phyloP scores from a whole-genome alignment of 2,888 invertebrate species.

The Frankliniella fusca region DNA sequence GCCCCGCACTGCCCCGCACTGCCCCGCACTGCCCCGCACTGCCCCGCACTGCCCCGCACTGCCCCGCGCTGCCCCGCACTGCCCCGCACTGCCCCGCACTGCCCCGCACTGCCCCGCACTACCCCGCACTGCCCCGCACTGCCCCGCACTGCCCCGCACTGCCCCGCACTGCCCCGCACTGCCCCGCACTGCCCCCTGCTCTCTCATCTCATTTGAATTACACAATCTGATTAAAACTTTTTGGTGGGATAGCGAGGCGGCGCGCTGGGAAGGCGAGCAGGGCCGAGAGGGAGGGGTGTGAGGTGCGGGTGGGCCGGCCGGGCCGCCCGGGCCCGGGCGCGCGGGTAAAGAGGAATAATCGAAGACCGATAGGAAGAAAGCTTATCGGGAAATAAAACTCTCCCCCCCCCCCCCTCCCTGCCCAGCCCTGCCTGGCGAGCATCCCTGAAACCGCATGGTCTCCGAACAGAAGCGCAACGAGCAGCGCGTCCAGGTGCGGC shows the following conservation, averaged over 20 bases:
- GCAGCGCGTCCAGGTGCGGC: too few species aligned
- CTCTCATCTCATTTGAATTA: conserved; percentile 7
- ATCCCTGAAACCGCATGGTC: too few species aligned
- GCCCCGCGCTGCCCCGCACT: too few species aligned
- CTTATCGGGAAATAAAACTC: conserved; percentile 6
- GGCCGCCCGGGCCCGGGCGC: background rate
- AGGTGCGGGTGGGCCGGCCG: too few species aligned
- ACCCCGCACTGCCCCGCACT: background rate
- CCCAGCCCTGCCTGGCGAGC: too few species aligned
- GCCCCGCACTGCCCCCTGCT: background rate
- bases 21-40: too few species aligned
- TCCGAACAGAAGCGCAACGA: too few species aligned
- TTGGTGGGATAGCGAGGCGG: background rate
- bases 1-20: background rate
- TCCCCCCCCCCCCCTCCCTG: too few species aligned
- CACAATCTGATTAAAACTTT: conserved; percentile 24
- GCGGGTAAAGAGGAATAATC: background rate
- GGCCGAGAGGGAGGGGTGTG: too few species aligned
- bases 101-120: too few species aligned
- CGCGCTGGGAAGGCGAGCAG: background rate
- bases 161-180: too few species aligned
- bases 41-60: background rate
- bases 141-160: background rate
- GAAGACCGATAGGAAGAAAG: conserved; percentile 5
- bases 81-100: background rate